phyloP scores from a whole-genome alignment of 1,140 invertebrate genomes.

The Cephus cinctus region DNA sequence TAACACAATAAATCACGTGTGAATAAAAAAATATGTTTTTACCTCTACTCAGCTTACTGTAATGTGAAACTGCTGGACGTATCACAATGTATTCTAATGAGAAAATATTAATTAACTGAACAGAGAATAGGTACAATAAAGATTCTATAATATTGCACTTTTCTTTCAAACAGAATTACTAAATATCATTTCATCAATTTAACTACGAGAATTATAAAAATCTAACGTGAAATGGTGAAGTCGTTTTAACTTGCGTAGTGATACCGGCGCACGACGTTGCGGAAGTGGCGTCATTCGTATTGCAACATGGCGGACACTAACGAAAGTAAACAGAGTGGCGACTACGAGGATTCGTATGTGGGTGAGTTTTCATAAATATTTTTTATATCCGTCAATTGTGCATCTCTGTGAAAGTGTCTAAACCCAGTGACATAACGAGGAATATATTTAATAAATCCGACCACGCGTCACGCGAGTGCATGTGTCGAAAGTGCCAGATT shows the following conservation, averaged over 20 bases:
- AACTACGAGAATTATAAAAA: not conserved
- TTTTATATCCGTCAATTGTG: not conserved
- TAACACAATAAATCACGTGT: too few species aligned
- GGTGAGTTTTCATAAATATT: slow-evolving; percentile 42
- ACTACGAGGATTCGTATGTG: slow-evolving; percentile 40
- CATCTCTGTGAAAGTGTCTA: not conserved
- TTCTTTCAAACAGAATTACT: too few species aligned
- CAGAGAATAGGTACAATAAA: too few species aligned
- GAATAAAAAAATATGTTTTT: too few species aligned
- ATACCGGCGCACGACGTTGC: slow-evolving; percentile 26
- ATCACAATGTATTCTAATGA: too few species aligned
- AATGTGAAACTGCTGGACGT: not conserved
- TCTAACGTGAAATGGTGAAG: not conserved
- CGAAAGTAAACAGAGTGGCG: slow-evolving; percentile 53
- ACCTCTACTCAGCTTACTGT: too few species aligned
- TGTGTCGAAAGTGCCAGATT: not conserved
- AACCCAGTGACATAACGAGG: not conserved
- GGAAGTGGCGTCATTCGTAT: slow-evolving; percentile 44
- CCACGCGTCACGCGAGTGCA: not conserved
- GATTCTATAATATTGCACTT: too few species aligned
- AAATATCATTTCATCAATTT: not conserved
- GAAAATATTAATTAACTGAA: too few species aligned
- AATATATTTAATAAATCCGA: not conserved
- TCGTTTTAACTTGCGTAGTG: not conserved
- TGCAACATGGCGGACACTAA: slow-evolving; percentile 48